Evolutionary conservation across 2,797 vertebrate genomes (phyloP).

Genomic region (Kryptolebias ocellatus): DNA sequence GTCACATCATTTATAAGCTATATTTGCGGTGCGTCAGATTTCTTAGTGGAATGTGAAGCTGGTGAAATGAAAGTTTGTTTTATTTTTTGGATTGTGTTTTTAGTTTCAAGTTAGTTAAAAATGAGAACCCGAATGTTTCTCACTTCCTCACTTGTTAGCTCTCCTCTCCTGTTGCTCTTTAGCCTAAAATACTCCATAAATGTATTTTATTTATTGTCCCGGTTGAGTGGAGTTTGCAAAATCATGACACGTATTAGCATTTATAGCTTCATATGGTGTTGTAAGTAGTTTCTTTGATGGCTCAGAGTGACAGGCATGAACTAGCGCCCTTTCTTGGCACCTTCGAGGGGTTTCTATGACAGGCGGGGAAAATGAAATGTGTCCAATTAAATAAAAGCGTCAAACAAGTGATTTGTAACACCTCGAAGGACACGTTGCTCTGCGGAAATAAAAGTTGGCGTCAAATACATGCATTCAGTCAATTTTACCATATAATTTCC

Average conservation of each 20-base stretch:
- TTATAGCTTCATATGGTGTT: neutral
- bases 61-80: slow-evolving; percentile 12
- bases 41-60: slow-evolving; percentile 14
- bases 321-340: slow-evolving; percentile 10
- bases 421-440: neutral
- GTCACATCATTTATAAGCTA: neutral
- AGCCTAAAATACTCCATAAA: neutral
- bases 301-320: slow-evolving; percentile 9
- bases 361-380: slow-evolving; percentile 3
- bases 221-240: neutral
- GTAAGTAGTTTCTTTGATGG: neutral
- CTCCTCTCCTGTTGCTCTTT: slow-evolving; percentile 36
- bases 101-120: neutral
- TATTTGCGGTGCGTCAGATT: slow-evolving; percentile 2
- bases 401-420: slow-evolving; percentile 35
- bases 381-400: slow-evolving; percentile 31
- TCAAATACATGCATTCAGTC: slow-evolving; percentile 34
- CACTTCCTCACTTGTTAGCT: slow-evolving; percentile 50
- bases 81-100: neutral
- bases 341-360: neutral
- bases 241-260: neutral
- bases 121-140: slow-evolving; percentile 39
- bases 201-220: neutral
- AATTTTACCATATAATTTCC: slow-evolving; percentile 40
- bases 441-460: neutral